These are phyloP conservation scores for Thunnus maccoyii DNA, from an alignment of 2,113 vertebrate genomes.

Conservation along the genomic window DNA sequence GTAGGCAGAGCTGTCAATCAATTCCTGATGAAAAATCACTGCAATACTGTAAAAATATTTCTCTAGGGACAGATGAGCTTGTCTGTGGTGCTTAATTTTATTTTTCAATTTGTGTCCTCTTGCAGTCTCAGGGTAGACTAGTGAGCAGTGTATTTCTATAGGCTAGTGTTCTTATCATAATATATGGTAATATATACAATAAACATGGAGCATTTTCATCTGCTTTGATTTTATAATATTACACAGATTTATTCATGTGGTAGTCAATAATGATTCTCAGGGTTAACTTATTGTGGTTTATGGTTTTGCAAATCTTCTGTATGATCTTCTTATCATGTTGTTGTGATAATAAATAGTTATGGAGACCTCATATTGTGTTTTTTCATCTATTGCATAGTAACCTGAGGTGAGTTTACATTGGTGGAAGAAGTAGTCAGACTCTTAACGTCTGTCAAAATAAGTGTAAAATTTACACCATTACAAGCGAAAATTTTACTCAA, in stretches of 20 bases:
- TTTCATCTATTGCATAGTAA: not conserved
- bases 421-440: not conserved
- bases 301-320: not conserved
- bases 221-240: not conserved
- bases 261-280: not conserved
- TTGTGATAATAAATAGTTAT: not conserved
- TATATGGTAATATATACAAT: not conserved
- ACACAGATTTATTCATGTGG: not conserved
- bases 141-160: not conserved
- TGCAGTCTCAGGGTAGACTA: not conserved
- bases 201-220: not conserved
- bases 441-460: no score
- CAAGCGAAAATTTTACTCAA: no score
- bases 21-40: slow-evolving; percentile 38
- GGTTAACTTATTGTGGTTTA: not conserved
- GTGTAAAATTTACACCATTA: no score
- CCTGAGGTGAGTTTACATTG: not conserved
- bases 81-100: slow-evolving; percentile 6
- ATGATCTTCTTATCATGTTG: no score
- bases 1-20: slow-evolving; percentile 30
- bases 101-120: slow-evolving; percentile 12
- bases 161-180: not conserved
- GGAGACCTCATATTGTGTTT: not conserved
- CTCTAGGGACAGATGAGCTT: not conserved
- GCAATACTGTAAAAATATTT: slow-evolving; percentile 36